Percentiles rank a stretch among this genome's conserved stretches.
Evolutionary conservation across 2,113 vertebrate species (phyloP).

Genomic region (Bos indicus): DNA sequence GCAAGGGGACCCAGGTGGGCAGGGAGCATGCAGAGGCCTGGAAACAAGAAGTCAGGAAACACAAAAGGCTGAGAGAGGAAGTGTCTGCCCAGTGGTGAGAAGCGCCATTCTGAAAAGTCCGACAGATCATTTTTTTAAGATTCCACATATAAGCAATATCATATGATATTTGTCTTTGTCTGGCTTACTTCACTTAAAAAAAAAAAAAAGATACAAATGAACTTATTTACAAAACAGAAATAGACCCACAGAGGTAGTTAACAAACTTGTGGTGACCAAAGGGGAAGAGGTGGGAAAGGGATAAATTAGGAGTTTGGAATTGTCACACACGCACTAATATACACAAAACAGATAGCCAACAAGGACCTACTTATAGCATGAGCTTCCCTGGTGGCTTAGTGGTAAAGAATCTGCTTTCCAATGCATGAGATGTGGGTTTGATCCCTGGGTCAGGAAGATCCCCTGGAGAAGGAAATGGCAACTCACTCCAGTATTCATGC

Average conservation of each 20-base stretch:
- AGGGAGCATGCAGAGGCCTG: accelerated
- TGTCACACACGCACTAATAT: neutral
- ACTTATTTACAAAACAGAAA: neutral
- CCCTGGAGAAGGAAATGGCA: neutral
- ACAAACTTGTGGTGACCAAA: neutral
- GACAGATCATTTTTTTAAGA: neutral
- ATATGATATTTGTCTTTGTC: neutral
- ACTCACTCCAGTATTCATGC: neutral
- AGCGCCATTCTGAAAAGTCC: accelerated
- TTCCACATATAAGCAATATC: neutral
- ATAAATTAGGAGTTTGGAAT: neutral
- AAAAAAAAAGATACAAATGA: neutral
- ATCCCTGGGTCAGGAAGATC: neutral
- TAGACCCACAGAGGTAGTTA: too few relatives aligned
- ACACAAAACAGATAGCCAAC: neutral
- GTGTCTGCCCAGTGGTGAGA: accelerated
- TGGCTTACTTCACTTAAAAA: neutral
- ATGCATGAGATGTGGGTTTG: neutral
- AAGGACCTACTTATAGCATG: neutral
- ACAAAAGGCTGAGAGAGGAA: neutral
- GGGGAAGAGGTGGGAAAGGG: too few relatives aligned
- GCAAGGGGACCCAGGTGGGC: accelerated
- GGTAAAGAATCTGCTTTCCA: neutral
- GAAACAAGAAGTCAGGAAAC: accelerated
- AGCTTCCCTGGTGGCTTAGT: neutral